These are phyloP conservation scores for Mionectes macconnelli DNA, from an alignment of 2,113 vertebrate genomes.

Conservation along the genomic window DNA sequence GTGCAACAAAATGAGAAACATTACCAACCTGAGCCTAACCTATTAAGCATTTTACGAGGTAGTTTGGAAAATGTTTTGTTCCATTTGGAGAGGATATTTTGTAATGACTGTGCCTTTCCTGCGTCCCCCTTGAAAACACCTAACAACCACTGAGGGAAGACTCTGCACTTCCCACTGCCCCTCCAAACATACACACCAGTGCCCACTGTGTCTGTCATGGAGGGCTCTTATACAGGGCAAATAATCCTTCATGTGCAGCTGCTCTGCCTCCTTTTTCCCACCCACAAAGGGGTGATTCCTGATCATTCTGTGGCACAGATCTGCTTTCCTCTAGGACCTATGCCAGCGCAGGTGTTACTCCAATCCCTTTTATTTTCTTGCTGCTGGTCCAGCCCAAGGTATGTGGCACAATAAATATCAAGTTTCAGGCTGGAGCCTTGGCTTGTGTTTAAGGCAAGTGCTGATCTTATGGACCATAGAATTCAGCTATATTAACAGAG, in stretches of 20 bases:
- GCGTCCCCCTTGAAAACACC: background rate
- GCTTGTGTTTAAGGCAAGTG: background rate
- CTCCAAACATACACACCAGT: background rate
- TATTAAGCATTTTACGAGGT: background rate
- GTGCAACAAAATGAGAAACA: background rate
- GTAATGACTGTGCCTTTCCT: background rate
- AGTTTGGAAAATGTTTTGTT: background rate
- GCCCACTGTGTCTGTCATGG: fast-evolving
- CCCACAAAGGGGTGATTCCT: background rate
- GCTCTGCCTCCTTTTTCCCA: background rate
- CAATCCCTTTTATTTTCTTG: background rate
- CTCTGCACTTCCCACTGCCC: background rate
- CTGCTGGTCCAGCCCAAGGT: background rate
- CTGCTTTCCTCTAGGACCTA: background rate
- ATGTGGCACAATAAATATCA: background rate
- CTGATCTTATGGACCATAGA: background rate
- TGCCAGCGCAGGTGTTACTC: background rate
- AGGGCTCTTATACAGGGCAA: background rate
- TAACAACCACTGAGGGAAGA: background rate
- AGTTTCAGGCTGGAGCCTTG: background rate
- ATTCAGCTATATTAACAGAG: background rate
- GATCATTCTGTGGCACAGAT: background rate
- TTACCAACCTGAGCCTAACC: background rate
- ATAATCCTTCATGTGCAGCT: background rate
- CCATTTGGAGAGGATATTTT: background rate